Evolutionary conservation across 2,888 invertebrate species (phyloP), one percentile per base, ranked within the genome.

Genomic region (Strigamia maritima): DNA sequence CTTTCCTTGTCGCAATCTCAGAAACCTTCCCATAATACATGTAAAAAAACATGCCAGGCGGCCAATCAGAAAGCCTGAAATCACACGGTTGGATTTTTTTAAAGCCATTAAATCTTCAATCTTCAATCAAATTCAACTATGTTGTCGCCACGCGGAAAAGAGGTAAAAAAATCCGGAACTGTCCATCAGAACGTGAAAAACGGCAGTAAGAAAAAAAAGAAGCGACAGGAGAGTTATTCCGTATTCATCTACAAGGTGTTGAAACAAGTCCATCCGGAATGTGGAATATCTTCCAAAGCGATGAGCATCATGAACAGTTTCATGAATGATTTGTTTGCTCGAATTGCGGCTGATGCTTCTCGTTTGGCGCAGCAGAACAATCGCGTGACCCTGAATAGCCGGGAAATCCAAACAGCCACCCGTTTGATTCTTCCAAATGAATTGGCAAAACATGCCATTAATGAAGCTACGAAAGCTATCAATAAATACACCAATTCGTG

Each of bases 321-420:
- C 78, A 70, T 80, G 78, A 79, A 60, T 19, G 80, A 80, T 74
- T 22, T 80, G 3, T 80, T 80, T 38, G 70, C 54, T 24, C 54
- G 80, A 4, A 60, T 80, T 79, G 78, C 80, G 7, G 38, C 65
- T 10, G 80, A 80, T 31, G 54, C 80, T 3, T 79, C 80, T 10
- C 28, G 26, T 28, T 24, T 80, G 19, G 78, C 28, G 12, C 65
- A 60, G 19, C 26, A 38, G 10, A 26, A 60, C 38, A 19, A 22
- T 2, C 70, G 75, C 22, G 19, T 74, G n/a, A 80, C 80, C 38
- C 19, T 80, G n/a, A 79, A 65, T 38, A 49, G 54, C 77, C 60
- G 77, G 31, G 80, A 80, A 16, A 79, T 80, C 35, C 80, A 80
- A 70, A 80, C 79, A 24, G 76, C 80, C n/a, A 79, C 79, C 1